phyloP scores from a whole-genome alignment of 2,888 invertebrate species.

The Drosophila kuntzei region DNA sequence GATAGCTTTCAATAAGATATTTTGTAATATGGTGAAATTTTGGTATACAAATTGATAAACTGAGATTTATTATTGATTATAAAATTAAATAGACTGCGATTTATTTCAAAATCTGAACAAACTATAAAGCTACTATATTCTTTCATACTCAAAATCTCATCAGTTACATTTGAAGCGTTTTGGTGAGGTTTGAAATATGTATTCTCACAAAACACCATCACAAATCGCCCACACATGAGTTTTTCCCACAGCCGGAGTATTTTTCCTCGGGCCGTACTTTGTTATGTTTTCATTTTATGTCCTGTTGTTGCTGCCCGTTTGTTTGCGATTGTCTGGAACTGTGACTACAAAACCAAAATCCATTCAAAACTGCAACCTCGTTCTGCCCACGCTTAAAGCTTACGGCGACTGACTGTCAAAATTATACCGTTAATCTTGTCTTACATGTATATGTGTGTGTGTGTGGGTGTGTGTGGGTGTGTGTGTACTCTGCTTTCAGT shows the following conservation, averaged over 20 bases:
- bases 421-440: constrained; percentile 64
- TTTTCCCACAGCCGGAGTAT: constrained; percentile 28
- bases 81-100: background rate
- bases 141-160: background rate
- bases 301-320: constrained; percentile 30
- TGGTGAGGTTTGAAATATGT: constrained; percentile 1
- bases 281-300: constrained; percentile 71
- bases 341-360: constrained; percentile 12
- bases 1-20: too few species aligned
- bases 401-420: constrained; percentile 33
- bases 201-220: constrained; percentile 3
- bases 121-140: background rate
- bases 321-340: constrained; percentile 42
- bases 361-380: constrained; percentile 33
- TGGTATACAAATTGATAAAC: too few species aligned
- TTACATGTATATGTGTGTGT: constrained; percentile 25
- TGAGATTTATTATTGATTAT: too few species aligned
- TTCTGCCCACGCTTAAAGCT: constrained; percentile 17
- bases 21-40: too few species aligned
- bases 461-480: constrained; percentile 14
- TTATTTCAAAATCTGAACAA: background rate
- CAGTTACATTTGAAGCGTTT: background rate
- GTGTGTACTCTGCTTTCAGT: constrained; percentile 1
- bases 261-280: constrained; percentile 44
- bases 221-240: constrained; percentile 32